Evolutionary conservation across 2,797 vertebrate genomes (phyloP).

Genomic region (Bryconaethiops microstoma): DNA sequence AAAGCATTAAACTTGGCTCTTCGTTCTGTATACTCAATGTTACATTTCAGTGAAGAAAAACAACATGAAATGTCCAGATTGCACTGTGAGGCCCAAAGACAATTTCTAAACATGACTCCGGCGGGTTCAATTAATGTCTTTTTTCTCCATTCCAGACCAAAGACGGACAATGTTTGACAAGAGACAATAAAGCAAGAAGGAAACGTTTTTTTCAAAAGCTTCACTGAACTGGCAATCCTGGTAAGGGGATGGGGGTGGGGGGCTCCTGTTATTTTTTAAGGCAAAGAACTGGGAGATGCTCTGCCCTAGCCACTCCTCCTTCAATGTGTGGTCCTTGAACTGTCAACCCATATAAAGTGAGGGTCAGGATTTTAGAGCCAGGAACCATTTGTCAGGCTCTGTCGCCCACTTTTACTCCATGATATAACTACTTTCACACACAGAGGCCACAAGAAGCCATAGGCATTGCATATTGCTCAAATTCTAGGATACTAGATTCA

Average conservation of each 20-base stretch:
- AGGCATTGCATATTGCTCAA: not conserved
- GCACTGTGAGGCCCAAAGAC: not conserved
- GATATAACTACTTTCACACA: not conserved
- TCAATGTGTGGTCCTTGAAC: conserved; percentile 22
- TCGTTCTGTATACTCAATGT: conserved; percentile 31
- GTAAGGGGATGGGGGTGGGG: not conserved
- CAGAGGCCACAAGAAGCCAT: not conserved
- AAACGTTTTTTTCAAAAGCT: not conserved
- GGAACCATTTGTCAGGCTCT: not conserved
- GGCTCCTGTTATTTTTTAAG: conserved; percentile 13
- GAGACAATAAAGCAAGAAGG: not conserved
- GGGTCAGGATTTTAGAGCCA: not conserved
- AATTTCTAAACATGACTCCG: not conserved
- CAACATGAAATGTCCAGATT: conserved; percentile 19
- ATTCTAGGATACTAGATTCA: not conserved
- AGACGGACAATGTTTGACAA: not conserved
- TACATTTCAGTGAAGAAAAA: conserved; percentile 41
- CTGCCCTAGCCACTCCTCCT: no score
- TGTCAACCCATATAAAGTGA: conserved; percentile 9
- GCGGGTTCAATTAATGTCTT: not conserved
- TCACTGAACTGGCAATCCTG: conserved; percentile 5
- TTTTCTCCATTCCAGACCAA: not conserved
- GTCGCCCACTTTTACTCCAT: not conserved
- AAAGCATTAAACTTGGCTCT: conserved; percentile 33
- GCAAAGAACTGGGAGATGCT: not conserved